phyloP scores from a whole-genome alignment of 1,140 invertebrate genomes.

The Drosophila tsacasi region DNA sequence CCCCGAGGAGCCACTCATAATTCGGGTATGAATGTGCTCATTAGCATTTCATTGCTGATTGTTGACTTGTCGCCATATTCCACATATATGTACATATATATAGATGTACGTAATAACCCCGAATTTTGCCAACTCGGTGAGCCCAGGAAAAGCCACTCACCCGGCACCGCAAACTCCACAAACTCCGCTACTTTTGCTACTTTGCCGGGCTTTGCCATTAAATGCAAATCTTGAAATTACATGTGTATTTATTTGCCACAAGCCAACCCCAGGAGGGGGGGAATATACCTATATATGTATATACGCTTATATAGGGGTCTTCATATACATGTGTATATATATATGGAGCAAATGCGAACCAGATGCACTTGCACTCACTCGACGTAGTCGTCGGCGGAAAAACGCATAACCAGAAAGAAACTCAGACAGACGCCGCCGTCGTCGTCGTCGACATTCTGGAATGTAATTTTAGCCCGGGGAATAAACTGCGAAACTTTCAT shows the following conservation, averaged over 20 bases:
- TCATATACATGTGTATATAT: background rate
- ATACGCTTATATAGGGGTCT: background rate
- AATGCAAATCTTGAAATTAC: conserved; percentile 77
- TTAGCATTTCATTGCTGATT: conserved; percentile 51
- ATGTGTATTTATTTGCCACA: conserved; percentile 73
- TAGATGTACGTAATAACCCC: background rate
- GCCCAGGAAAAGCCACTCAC: conserved; percentile 13
- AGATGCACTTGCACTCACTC: conserved; percentile 37
- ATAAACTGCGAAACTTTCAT: conserved; percentile 69
- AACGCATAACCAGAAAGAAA: conserved; percentile 41
- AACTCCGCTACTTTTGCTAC: conserved; percentile 5
- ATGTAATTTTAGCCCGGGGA: conserved; percentile 75
- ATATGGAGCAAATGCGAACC: conserved; percentile 29
- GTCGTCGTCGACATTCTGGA: conserved; percentile 68
- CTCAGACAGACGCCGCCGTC: conserved; percentile 54
- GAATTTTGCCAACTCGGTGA: conserved; percentile 1
- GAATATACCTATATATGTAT: background rate
- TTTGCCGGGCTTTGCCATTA: conserved; percentile 42
- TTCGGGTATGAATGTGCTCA: conserved; percentile 36
- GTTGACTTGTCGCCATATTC: conserved; percentile 31
- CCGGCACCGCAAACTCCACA: conserved; percentile 19
- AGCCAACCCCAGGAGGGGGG: background rate
- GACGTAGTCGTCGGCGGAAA: conserved; percentile 22
- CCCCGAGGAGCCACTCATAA: background rate
- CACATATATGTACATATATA: background rate